phyloP scores from a whole-genome alignment of 1,140 invertebrate genomes.

The Papilio helenus region DNA sequence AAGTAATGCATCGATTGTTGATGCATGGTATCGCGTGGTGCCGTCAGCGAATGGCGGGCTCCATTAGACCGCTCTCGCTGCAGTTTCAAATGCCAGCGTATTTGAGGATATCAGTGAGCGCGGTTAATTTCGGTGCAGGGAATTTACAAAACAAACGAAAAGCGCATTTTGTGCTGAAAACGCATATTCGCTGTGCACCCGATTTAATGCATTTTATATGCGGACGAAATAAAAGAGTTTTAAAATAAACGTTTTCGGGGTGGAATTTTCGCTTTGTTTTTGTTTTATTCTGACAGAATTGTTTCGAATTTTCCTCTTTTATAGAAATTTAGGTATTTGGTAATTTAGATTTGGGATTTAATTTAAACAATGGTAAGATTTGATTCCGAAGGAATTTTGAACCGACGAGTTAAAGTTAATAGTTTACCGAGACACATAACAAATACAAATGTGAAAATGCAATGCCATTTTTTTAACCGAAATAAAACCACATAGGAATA shows the following conservation, averaged over 20 bases:
- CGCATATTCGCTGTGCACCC: not conserved
- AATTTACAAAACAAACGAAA: slow-evolving; percentile 36
- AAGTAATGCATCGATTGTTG: slow-evolving; percentile 9
- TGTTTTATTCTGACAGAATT: not conserved
- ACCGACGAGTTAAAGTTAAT: too few relatives aligned
- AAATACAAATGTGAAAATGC: not conserved
- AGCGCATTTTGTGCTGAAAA: slow-evolving; percentile 31
- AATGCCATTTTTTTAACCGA: not conserved
- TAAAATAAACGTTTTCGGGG: slow-evolving; percentile 8
- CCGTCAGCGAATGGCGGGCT: slow-evolving; percentile 15
- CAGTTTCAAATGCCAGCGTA: slow-evolving; percentile 34
- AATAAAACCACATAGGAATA: not conserved
- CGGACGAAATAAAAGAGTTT: slow-evolving; percentile 13
- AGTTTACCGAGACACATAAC: too few relatives aligned
- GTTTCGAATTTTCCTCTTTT: not conserved
- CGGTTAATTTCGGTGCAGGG: slow-evolving; percentile 26
- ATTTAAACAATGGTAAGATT: too few relatives aligned
- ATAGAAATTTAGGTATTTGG: not conserved
- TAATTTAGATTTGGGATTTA: not conserved
- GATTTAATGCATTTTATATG: slow-evolving; percentile 25
- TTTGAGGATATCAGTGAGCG: slow-evolving; percentile 32
- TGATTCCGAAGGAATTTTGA: too few relatives aligned
- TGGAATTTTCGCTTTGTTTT: not conserved
- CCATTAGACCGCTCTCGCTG: not conserved
- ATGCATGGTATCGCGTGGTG: not conserved